These are phyloP conservation scores for Hirtodrosophila histrioides DNA, from an alignment of 2,888 invertebrate species.

Conservation along the genomic window DNA sequence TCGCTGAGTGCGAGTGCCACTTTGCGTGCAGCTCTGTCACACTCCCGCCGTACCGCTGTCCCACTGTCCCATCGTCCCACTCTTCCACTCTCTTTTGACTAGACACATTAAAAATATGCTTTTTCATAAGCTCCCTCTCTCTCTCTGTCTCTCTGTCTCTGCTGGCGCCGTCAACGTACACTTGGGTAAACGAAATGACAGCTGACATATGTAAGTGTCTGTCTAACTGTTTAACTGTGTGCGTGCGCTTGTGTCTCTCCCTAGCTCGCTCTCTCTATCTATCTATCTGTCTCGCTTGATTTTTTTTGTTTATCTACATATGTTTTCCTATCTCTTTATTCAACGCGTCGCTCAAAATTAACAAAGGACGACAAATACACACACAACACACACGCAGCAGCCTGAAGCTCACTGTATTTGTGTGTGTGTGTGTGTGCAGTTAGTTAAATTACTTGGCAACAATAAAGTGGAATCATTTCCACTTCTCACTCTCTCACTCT, in stretches of 20 bases:
- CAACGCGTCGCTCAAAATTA: slow-evolving; percentile 22
- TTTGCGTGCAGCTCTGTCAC: slow-evolving; percentile 61
- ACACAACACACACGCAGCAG: not conserved
- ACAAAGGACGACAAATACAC: slow-evolving; percentile 23
- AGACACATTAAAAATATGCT: slow-evolving; percentile 64
- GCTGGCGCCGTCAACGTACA: slow-evolving; percentile 17
- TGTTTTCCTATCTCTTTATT: slow-evolving; percentile 12
- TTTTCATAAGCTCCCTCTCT: slow-evolving; percentile 47
- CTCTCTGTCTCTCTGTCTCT: not conserved
- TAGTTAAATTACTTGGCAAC: slow-evolving; percentile 81
- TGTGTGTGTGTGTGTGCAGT: slow-evolving; percentile 32
- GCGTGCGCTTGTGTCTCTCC: slow-evolving; percentile 14
- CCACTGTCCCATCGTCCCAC: slow-evolving; percentile 1
- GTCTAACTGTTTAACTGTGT: slow-evolving; percentile 44
- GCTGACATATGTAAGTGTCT: slow-evolving; percentile 79
- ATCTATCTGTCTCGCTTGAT: not conserved
- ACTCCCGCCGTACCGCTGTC: slow-evolving; percentile 7
- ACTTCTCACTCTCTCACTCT: slow-evolving; percentile 8
- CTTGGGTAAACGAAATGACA: slow-evolving; percentile 73
- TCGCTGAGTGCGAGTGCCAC: slow-evolving; percentile 75
- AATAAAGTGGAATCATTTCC: slow-evolving; percentile 78
- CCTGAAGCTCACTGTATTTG: no score
- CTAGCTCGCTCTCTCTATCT: slow-evolving; percentile 6
- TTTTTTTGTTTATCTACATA: slow-evolving; percentile 1
- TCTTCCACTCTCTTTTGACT: slow-evolving; percentile 24